Evolutionary conservation across 1,140 invertebrate species (phyloP).

Genomic region (Rhagoletis pomonella): DNA sequence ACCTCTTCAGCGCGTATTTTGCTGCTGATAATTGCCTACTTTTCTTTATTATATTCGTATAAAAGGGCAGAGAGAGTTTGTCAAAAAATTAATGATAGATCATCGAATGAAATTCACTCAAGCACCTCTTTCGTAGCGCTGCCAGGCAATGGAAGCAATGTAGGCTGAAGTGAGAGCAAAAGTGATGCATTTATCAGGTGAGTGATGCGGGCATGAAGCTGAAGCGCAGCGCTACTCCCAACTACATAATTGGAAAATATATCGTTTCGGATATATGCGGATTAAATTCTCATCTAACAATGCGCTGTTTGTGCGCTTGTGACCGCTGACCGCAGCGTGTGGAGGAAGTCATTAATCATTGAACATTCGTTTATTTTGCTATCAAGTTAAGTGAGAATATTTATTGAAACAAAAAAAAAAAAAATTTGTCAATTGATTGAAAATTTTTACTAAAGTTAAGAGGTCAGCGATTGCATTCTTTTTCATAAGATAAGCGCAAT

Average conservation of each 20-base stretch:
- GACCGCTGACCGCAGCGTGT: constrained; percentile 1
- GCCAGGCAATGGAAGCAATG: neutral
- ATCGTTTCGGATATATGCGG: constrained; percentile 28
- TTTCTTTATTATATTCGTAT: neutral
- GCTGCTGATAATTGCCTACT: neutral
- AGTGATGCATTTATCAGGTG: constrained; percentile 51
- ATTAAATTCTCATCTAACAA: constrained; percentile 24
- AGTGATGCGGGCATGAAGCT: neutral
- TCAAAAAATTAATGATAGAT: constrained; percentile 44
- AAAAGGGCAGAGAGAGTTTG: neutral
- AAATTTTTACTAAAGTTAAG: neutral
- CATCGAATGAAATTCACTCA: constrained; percentile 5
- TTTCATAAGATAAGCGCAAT: too few relatives aligned
- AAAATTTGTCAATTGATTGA: neutral
- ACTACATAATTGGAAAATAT: constrained; percentile 38
- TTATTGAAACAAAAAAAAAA: neutral
- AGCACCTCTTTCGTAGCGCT: neutral
- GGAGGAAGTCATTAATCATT: constrained; percentile 41
- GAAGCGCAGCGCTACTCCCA: neutral
- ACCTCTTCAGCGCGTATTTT: neutral
- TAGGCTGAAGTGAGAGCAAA: constrained; percentile 31
- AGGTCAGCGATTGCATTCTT: neutral
- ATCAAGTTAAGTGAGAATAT: neutral
- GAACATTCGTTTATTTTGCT: constrained; percentile 14
- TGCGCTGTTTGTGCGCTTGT: neutral